Conservation (phyloP, 1,140 invertebrate genomes). For the Drosophila ficusphila region DNA sequence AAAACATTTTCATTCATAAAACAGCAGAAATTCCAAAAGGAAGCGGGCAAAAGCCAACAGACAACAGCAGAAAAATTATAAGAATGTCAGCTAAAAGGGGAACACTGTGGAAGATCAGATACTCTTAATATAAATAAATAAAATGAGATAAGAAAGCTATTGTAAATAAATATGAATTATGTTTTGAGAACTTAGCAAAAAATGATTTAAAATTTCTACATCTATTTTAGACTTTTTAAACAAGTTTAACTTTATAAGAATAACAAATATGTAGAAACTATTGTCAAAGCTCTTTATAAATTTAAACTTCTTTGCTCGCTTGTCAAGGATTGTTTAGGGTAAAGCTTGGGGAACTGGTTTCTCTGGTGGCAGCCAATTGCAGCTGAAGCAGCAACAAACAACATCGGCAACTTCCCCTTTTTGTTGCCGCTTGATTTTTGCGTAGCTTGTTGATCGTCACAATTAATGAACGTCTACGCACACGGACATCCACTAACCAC, state of each 20-base stretch:
- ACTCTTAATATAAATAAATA: neutral
- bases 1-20: conserved; percentile 77
- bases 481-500: conserved; percentile 77
- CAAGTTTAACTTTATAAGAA: too few species aligned
- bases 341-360: conserved; percentile 58
- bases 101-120: neutral
- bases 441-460: conserved; percentile 81
- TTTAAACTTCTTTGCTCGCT: neutral
- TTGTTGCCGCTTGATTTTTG: conserved; percentile 64
- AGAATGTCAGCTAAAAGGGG: conserved; percentile 10
- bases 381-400: conserved; percentile 45
- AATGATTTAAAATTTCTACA: too few species aligned
- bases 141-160: too few species aligned
- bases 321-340: conserved; percentile 3
- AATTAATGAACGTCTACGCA: conserved; percentile 82
- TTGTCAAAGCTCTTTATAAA: neutral
- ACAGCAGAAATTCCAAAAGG: conserved; percentile 80
- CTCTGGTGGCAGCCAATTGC: conserved; percentile 56
- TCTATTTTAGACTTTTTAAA: neutral
- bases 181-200: too few species aligned
- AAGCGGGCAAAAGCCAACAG: conserved; percentile 64
- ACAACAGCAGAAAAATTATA: conserved; percentile 51
- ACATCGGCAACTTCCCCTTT: conserved; percentile 39
- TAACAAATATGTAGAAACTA: too few species aligned
- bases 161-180: too few species aligned